A percentile compares a stretch with the other conserved stretches of the same genome.
phyloP scores from a whole-genome alignment of 2,113 vertebrate genomes.

The Leptosomus discolor region DNA sequence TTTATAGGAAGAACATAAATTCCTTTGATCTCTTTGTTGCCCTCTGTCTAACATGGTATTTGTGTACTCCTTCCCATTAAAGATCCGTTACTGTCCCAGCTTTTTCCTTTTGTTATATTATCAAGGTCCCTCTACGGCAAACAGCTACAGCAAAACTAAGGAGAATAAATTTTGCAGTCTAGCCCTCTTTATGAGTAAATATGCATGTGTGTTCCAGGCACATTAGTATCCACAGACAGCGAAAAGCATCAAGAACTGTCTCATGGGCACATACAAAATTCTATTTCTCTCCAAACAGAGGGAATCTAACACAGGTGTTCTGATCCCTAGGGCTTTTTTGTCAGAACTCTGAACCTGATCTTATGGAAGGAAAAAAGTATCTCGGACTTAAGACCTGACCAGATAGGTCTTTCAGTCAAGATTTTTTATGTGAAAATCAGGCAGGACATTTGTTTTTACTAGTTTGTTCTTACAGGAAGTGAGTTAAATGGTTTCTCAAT shows the following conservation, averaged over 20 bases:
- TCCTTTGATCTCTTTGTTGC: not conserved
- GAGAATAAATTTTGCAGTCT: not conserved
- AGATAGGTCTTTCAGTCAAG: not conserved
- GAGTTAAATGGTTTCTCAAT: not conserved
- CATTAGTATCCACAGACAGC: not conserved
- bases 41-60: not conserved
- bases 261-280: not conserved
- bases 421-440: not conserved
- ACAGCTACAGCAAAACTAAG: not conserved
- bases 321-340: not conserved
- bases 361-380: not conserved
- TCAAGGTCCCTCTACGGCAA: not conserved
- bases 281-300: not conserved
- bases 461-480: not conserved
- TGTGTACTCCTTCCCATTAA: not conserved
- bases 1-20: not conserved
- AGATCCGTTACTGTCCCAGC: not conserved
- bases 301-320: not conserved
- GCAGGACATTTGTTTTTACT: not conserved
- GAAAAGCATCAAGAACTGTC: not conserved
- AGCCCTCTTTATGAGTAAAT: not conserved
- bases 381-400: not conserved
- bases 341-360: not conserved
- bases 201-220: not conserved
- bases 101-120: not conserved